A percentile compares a stretch with the other conserved stretches of the same genome.
phyloP scores from a whole-genome alignment of 2,888 invertebrate species.

The Drosophila setosimentum region DNA sequence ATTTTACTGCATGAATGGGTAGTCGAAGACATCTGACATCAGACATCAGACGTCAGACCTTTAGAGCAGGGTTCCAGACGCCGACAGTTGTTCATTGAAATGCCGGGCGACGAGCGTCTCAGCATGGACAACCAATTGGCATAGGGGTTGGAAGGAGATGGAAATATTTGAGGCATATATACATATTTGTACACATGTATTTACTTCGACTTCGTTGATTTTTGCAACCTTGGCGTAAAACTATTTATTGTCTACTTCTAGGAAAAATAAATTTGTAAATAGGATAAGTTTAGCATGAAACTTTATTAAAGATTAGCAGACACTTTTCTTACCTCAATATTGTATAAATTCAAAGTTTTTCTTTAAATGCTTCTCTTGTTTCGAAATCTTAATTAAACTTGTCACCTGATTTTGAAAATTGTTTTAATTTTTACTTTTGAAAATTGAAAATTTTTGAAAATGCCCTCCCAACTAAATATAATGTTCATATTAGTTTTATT shows the following conservation, averaged over 20 bases:
- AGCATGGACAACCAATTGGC: constrained; percentile 44
- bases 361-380: not conserved
- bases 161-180: not conserved
- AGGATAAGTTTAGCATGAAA: not conserved
- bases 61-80: constrained; percentile 17
- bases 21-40: constrained; percentile 1
- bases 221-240: constrained; percentile 55
- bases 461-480: not conserved
- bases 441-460: not conserved
- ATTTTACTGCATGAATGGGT: constrained; percentile 27
- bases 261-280: not conserved
- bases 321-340: not conserved
- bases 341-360: not conserved
- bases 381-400: not conserved
- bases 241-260: constrained; percentile 41
- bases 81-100: constrained; percentile 65
- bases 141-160: constrained; percentile 16
- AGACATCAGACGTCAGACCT: constrained; percentile 3
- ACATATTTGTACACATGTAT: not conserved
- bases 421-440: not conserved
- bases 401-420: constrained; percentile 32
- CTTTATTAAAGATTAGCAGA: not conserved
- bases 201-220: constrained; percentile 23
- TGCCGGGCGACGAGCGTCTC: constrained; percentile 50
- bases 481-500: constrained; percentile 9